Percentiles rank a stretch among this genome's conserved stretches.
phyloP scores from a whole-genome alignment of 2,888 invertebrate species.

The Resseliella maxima region DNA sequence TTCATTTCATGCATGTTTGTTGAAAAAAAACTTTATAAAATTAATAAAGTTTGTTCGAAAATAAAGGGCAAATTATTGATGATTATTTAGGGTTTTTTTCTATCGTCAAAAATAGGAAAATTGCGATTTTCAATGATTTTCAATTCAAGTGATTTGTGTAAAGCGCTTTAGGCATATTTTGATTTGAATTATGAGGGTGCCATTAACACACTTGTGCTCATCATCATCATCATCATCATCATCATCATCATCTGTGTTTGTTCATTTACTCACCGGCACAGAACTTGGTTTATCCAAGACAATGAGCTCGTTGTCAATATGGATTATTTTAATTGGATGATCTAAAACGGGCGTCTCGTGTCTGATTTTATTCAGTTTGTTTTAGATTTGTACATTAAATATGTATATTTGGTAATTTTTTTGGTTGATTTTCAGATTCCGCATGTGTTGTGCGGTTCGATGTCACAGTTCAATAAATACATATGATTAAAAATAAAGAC shows the following conservation, averaged over 20 bases:
- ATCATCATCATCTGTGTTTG: background rate
- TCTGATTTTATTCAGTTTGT: conserved; percentile 66
- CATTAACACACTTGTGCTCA: background rate
- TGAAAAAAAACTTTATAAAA: no score
- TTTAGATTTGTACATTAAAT: background rate
- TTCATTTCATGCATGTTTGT: no score
- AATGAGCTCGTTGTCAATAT: conserved; percentile 85
- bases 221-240: background rate
- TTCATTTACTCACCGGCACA: conserved; percentile 79
- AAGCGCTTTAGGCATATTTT: no score
- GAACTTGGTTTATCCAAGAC: conserved; percentile 92
- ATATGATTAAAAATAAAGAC: background rate
- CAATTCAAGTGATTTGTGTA: no score
- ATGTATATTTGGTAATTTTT: background rate
- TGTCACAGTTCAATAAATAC: conserved; percentile 48
- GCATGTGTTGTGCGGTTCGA: conserved; percentile 18
- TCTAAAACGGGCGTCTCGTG: conserved; percentile 89
- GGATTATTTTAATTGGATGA: conserved; percentile 82
- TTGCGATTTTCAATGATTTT: no score
- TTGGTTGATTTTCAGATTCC: conserved; percentile 1
- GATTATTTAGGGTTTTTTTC: no score
- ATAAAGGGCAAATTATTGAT: no score
- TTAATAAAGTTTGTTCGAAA: no score
- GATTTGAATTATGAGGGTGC: no score
- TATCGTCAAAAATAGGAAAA: no score